Evolutionary conservation across 1,140 invertebrate genomes (phyloP).

Genomic region (Meloidogyne hapla): DNA sequence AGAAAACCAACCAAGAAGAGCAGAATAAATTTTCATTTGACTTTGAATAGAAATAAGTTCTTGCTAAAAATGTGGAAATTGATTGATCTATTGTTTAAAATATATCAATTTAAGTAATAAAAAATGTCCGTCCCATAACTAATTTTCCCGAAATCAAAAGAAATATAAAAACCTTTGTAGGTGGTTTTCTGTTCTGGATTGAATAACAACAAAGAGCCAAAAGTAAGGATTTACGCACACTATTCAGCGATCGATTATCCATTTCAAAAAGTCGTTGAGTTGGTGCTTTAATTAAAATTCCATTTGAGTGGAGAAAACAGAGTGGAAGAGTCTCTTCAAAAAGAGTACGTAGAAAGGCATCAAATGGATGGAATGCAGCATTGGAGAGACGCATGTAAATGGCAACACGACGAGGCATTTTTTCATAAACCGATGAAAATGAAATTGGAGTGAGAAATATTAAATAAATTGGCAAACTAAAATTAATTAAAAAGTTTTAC

Average conservation of each 20-base stretch:
- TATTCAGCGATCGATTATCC: constrained; percentile 1
- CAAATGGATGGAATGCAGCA: constrained; percentile 4
- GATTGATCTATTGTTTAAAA: too few species aligned
- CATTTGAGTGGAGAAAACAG: constrained; percentile 3
- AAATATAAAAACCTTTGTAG: not conserved
- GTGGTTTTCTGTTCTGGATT: not conserved
- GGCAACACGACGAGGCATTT: not conserved
- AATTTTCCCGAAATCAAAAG: not conserved
- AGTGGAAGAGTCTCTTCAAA: constrained; percentile 10
- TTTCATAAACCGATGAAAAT: constrained; percentile 17
- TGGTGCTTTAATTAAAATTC: not conserved
- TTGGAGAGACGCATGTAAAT: not conserved
- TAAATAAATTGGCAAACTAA: not conserved
- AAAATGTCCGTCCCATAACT: too few species aligned
- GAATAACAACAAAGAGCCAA: constrained; percentile 15
- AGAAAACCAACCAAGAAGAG: not conserved
- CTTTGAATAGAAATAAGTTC: not conserved
- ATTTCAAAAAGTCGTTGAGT: not conserved
- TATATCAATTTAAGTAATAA: too few species aligned
- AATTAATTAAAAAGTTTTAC: not conserved
- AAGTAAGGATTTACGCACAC: constrained; percentile 4
- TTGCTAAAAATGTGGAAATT: not conserved
- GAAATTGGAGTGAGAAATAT: constrained; percentile 15
- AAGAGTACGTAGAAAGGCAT: not conserved
- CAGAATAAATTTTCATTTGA: not conserved